Percentiles rank a stretch among this genome's conserved stretches.
Evolutionary conservation across 2,113 vertebrate genomes (phyloP).

Genomic region (Dromas ardeola): DNA sequence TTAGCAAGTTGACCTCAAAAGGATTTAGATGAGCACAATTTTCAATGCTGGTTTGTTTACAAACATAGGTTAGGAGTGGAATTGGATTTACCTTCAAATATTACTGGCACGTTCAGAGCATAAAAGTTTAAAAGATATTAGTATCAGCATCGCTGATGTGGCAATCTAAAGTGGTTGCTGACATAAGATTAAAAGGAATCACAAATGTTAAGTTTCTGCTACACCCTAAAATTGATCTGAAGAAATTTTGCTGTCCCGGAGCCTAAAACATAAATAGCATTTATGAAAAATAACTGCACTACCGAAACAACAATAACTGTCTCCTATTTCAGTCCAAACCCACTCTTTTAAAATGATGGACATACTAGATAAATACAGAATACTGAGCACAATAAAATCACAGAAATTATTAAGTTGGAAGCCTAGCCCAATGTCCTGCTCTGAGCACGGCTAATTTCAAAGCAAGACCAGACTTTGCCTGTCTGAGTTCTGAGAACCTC

Average conservation of each 20-base stretch:
- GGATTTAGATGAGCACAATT: not conserved
- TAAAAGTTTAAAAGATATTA: not conserved
- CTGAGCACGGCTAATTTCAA: not conserved
- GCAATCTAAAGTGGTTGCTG: not conserved
- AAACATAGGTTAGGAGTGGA: not conserved
- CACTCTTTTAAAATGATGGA: not conserved
- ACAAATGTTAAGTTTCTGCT: not conserved
- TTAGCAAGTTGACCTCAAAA: not conserved
- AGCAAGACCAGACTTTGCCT: not conserved
- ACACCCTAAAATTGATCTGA: not conserved
- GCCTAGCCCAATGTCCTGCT: not conserved
- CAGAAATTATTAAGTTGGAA: not conserved
- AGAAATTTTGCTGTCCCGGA: not conserved
- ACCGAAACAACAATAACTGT: not conserved
- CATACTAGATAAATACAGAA: not conserved
- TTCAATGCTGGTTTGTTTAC: slow-evolving; percentile 20
- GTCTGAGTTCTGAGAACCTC: not conserved
- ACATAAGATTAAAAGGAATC: not conserved
- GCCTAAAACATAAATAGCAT: not conserved
- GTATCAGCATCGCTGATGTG: not conserved
- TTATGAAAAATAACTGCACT: not conserved
- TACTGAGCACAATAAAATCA: not conserved
- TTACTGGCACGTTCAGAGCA: not conserved
- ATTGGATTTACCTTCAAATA: not conserved
- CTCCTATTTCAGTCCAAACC: not conserved